A percentile compares a stretch with the other conserved stretches of the same genome.
phyloP scores from a whole-genome alignment of 2,888 invertebrate genomes.

The Cynaeus angustus region DNA sequence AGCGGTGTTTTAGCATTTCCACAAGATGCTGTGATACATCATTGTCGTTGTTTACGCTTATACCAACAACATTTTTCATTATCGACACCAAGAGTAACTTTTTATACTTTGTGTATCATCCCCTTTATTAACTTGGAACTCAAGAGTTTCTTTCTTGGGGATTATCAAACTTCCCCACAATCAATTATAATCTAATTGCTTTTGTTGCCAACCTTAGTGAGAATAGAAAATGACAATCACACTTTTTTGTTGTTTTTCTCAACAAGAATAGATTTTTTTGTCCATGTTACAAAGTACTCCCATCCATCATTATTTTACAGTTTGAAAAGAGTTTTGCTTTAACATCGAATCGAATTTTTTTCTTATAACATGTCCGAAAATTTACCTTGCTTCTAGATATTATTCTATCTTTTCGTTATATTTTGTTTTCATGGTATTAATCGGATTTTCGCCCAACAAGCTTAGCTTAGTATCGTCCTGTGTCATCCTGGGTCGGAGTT shows the following conservation, averaged over 20 bases:
- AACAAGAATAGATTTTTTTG: background rate
- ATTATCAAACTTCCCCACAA: slow-evolving; percentile 22
- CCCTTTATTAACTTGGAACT: slow-evolving; percentile 17
- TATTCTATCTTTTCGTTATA: too few species aligned
- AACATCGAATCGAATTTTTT: background rate
- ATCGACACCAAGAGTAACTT: slow-evolving; percentile 27
- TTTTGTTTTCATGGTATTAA: background rate
- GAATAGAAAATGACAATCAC: background rate
- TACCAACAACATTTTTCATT: slow-evolving; percentile 39
- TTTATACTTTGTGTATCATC: slow-evolving; percentile 13
- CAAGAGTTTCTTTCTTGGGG: slow-evolving; percentile 2
- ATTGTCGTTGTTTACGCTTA: slow-evolving; percentile 39
- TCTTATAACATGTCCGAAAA: too few species aligned
- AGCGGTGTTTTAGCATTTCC: slow-evolving; percentile 47
- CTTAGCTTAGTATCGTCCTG: slow-evolving; percentile 15
- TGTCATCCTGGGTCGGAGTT: slow-evolving; percentile 24
- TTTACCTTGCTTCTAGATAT: too few species aligned
- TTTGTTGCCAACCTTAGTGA: slow-evolving; percentile 10
- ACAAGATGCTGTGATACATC: slow-evolving; percentile 35
- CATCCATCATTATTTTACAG: slow-evolving; percentile 14
- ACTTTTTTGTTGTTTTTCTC: slow-evolving; percentile 3
- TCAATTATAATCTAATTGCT: slow-evolving; percentile 24
- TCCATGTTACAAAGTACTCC: background rate
- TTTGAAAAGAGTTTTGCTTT: background rate
- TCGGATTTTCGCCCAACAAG: slow-evolving; percentile 18